A percentile compares a stretch with the other conserved stretches of the same genome.
Conservation (phyloP, 2,113 vertebrate genomes). For the Capreolus pygargus region DNA sequence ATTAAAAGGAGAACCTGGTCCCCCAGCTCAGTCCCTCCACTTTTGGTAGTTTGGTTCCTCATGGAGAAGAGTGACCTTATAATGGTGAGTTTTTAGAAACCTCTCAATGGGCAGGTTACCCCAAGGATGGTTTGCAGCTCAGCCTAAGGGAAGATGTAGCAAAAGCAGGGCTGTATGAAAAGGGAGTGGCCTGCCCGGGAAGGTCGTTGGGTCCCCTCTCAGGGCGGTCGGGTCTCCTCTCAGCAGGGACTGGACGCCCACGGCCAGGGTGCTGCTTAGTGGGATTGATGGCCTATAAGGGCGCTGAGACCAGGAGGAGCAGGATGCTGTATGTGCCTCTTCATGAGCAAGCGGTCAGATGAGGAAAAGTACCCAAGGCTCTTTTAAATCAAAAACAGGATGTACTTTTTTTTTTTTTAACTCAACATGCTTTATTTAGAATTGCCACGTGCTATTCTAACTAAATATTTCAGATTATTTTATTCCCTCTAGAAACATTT, state of each 20-base stretch:
- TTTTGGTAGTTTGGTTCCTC: neutral
- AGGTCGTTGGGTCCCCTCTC: neutral
- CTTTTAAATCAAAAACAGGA: slow-evolving; percentile 50
- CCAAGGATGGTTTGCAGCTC: neutral
- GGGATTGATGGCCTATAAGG: neutral
- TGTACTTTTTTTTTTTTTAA: neutral
- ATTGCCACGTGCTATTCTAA: slow-evolving; percentile 21
- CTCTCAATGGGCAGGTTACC: neutral
- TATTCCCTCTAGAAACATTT: slow-evolving; percentile 19
- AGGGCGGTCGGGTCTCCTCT: neutral
- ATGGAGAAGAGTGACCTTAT: neutral
- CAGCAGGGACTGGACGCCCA: neutral
- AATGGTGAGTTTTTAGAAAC: slow-evolving; percentile 30
- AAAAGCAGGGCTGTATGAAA: neutral
- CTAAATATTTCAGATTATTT: slow-evolving; percentile 28
- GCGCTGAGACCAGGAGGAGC: neutral
- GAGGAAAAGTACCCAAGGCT: neutral
- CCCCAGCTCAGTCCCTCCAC: neutral
- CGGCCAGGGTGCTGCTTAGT: neutral
- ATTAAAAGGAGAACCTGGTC: neutral
- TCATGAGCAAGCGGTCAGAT: neutral
- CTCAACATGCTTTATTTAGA: slow-evolving; percentile 42
- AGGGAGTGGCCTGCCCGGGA: neutral
- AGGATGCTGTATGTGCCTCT: neutral
- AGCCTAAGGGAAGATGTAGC: neutral